phyloP scores from a whole-genome alignment of 2,113 vertebrate species.

The Suricata suricatta region DNA sequence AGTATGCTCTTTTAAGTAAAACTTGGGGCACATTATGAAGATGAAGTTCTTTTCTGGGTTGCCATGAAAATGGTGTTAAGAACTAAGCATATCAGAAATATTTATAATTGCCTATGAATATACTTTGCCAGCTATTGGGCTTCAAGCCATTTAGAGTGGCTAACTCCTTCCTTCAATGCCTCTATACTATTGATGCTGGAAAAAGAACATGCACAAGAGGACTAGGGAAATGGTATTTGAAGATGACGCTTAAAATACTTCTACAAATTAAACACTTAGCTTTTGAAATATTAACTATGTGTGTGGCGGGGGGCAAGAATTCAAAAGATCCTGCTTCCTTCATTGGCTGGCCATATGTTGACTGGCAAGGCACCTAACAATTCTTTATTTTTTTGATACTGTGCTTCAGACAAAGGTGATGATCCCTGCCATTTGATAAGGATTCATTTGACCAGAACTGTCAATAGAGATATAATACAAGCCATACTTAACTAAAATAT shows the following conservation, averaged over 20 bases:
- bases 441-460: conserved; percentile 22
- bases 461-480: background rate
- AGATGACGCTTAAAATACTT: background rate
- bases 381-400: background rate
- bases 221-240: background rate
- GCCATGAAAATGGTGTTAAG: background rate
- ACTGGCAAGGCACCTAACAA: background rate
- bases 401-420: conserved; percentile 8
- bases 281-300: background rate
- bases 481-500: background rate
- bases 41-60: background rate
- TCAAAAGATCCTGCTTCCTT: conserved; percentile 24
- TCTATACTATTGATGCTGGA: background rate
- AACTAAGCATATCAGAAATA: background rate
- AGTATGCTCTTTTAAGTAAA: background rate
- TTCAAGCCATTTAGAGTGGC: background rate
- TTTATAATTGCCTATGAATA: conserved; percentile 1
- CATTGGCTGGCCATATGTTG: background rate
- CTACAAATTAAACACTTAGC: background rate
- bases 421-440: background rate
- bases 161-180: conserved; percentile 30
- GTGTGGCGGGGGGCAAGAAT: background rate
- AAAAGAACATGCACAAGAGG: background rate
- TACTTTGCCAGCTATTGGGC: background rate
- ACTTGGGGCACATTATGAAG: background rate